Evolutionary conservation across 2,888 invertebrate species (phyloP), one percentile per base, ranked within the genome.

Genomic region (Pelosia muscerda): DNA sequence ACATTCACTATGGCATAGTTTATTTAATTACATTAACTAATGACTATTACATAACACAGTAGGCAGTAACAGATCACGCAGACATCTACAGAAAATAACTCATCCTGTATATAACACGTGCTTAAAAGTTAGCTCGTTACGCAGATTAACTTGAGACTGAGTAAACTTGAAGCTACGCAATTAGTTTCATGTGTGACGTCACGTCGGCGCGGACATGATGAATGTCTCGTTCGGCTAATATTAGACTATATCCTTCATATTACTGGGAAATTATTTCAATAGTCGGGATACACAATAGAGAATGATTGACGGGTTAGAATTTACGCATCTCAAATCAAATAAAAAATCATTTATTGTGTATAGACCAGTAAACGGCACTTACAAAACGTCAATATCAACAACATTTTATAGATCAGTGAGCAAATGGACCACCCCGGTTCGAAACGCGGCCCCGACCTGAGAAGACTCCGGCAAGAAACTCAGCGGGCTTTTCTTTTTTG

Each of bases 161-260:
- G 23, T 49, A 58, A 65, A 49, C 57, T 66, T 57, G 38, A 22
- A 60, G 34, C 60, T 38, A 49, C 31, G 61, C 61, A 56, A 66
- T 66, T 66, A 66, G 61, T 55, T 60, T 54, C 42, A 19, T 25
- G 25, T 22, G 56, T 62, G 66, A 56, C 61, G 62, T 62, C 66
- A 26, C 38, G 59, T 59, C 59, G 23, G 9, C 22, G 38, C 34
- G 23, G 58, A 13, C 38, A 59, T 59, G 25, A 38, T 25, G 59
- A 8, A 62, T 49, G 28, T 53, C 28, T 28, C 26, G 42, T 54
- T 60, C 25, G 28, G 42, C 60, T 60, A 22, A 26, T 28, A 66
- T 54, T 19, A 53, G 15, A 49, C n/a, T 26, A 38, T 22, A 26
- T 2, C 49, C n/a, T 49, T 62, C 9, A 28, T 28, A 28, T 22